Conservation (phyloP, 2,113 vertebrate genomes). For the Caloenas nicobarica region DNA sequence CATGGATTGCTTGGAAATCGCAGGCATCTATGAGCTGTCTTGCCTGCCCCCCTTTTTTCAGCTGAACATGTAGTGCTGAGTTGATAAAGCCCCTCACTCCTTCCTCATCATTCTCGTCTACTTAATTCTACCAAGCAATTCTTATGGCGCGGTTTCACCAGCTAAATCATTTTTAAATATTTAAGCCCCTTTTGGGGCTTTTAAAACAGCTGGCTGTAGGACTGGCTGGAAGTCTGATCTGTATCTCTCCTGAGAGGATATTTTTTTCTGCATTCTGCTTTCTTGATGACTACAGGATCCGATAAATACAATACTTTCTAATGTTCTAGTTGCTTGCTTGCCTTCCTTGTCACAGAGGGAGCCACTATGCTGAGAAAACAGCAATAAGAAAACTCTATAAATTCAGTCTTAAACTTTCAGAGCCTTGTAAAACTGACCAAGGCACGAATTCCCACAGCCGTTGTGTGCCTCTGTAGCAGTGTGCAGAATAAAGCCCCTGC, state of each 20-base stretch:
- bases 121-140: constrained; percentile 32
- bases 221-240: constrained; percentile 19
- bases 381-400: constrained; percentile 18
- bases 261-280: not conserved
- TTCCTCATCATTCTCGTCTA: constrained; percentile 4
- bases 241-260: constrained; percentile 5
- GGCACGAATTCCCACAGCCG: not conserved
- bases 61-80: constrained; percentile 3
- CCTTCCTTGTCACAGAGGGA: not conserved
- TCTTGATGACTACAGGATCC: not conserved
- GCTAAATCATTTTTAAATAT: not conserved
- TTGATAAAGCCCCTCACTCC: not conserved
- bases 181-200: constrained; percentile 1
- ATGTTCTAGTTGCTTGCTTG: not conserved
- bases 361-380: constrained; percentile 13
- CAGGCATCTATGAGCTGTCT: constrained; percentile 38
- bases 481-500: not conserved
- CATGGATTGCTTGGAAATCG: constrained; percentile 48
- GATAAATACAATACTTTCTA: constrained; percentile 27
- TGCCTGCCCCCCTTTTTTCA: constrained; percentile 5
- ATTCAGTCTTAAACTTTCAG: not conserved
- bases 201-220: constrained; percentile 22
- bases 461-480: not conserved
- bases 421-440: not conserved
- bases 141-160: not conserved